Base-by-base conservation (phyloP, 2,888 invertebrate genomes). In the Torymus tubicola region DNA sequence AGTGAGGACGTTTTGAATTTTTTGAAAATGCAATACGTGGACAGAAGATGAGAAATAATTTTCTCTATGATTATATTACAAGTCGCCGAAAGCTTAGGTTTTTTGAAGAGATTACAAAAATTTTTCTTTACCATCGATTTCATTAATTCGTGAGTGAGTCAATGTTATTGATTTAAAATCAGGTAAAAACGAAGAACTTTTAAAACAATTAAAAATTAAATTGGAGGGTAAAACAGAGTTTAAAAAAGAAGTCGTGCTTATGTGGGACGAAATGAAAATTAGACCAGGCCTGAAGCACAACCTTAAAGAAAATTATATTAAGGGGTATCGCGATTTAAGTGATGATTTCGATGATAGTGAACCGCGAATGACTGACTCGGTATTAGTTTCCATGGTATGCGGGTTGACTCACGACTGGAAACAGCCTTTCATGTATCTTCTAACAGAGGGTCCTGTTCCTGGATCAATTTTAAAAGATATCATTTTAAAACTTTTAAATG, bases 271-370 rank as follows among this genome's bases (percentile, higher is more conserved):
- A 21, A 21, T 21, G 21, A 2, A 2, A 1, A 21, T 21, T 2
- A 21, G 2, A 21, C 21, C 21, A 1, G 21, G 21, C 1, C 82
- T 81, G 14, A 87, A 87, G 87, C 80, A 72, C 61, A 81, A 70
- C 10, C 61, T 76, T 63, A 82, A 82, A 79, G 67, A 21, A 21
- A 2, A 21, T 21, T 21, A 21, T 21, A 81, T 85, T 21, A 85
- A 84, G 58, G 85, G 85, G 11, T 85, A 80, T 68, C 81, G 85
- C 77, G 84, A 87, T 73, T 60, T 85, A 10, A 85, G 84, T 11
- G 72, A 73, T 63, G 1, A 21, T n/a, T 77, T 84, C 10, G 84
- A 83, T 11, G 68, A 31, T 1, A 68, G 83, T 10, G 70, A 81
- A 64, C 18, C 78, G 11, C 10, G 8, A 11, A 53, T 65, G 58